These are phyloP conservation scores for Sarcophaga variegata DNA, from an alignment of 2,888 invertebrate species.

Conservation along the genomic window DNA sequence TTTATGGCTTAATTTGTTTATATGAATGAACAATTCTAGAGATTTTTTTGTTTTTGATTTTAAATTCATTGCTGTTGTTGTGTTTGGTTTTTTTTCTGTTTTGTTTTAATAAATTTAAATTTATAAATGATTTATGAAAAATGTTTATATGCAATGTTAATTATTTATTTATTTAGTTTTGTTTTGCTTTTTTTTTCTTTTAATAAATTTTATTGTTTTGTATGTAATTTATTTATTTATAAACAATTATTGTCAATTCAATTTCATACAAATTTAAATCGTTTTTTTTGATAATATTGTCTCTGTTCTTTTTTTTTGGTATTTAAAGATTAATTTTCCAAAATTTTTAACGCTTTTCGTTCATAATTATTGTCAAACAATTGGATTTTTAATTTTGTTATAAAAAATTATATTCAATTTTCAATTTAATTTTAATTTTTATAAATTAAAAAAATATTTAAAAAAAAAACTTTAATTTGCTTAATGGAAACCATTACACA, in stretches of 20 bases:
- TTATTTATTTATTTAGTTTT: slow-evolving; percentile 7
- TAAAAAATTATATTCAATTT: slow-evolving; percentile 11
- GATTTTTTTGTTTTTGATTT: slow-evolving; percentile 29
- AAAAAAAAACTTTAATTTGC: neutral
- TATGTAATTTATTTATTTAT: slow-evolving; percentile 3
- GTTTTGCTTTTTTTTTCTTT: slow-evolving; percentile 21
- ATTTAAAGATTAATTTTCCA: slow-evolving; percentile 6
- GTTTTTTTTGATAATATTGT: neutral
- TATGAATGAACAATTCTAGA: slow-evolving; percentile 60
- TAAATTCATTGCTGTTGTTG: slow-evolving; percentile 47
- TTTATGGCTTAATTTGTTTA: slow-evolving; percentile 44
- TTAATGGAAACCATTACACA: too few relatives aligned
- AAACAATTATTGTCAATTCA: slow-evolving; percentile 14
- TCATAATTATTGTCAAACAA: slow-evolving; percentile 11
- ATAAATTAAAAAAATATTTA: neutral
- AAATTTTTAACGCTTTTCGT: neutral
- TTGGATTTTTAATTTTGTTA: slow-evolving; percentile 11
- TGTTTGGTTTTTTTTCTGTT: slow-evolving; percentile 38
- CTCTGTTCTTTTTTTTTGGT: too few relatives aligned
- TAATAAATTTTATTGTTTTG: slow-evolving; percentile 26
- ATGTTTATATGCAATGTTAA: slow-evolving; percentile 53
- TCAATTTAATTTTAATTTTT: slow-evolving; percentile 1
- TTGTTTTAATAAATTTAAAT: slow-evolving; percentile 55
- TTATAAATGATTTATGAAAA: slow-evolving; percentile 54
- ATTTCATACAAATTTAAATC: neutral